Evolutionary conservation across 2,797 vertebrate genomes (phyloP).

Genomic region (Holocentrus rufus): DNA sequence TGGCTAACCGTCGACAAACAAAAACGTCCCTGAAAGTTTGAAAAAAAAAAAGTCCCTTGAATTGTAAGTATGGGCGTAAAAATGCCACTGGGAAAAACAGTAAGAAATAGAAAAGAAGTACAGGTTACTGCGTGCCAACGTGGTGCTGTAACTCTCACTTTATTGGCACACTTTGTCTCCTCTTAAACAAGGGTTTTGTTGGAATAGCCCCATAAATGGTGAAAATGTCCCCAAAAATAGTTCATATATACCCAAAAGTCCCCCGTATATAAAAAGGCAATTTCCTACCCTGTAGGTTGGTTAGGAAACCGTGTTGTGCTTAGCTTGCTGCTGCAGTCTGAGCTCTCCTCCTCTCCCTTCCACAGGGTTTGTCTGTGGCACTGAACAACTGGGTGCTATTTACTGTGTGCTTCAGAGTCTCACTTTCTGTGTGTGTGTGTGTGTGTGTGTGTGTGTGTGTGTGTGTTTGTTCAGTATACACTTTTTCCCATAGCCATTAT

Average conservation of each 20-base stretch:
- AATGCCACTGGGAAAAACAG: neutral
- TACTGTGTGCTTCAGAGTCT: conserved; percentile 70
- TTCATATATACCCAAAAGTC: neutral
- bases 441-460: conserved; percentile 29
- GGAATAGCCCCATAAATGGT: neutral
- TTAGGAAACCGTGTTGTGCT: conserved; percentile 31
- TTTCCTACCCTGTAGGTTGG: conserved; percentile 29
- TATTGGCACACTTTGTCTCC: conserved; percentile 7
- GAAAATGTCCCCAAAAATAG: conserved; percentile 3
- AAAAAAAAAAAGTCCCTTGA: conserved; percentile 33
- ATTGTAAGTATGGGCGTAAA: conserved; percentile 13
- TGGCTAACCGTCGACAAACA: conserved; percentile 31
- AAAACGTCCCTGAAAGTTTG: conserved; percentile 3
- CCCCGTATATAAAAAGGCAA: too few species aligned
- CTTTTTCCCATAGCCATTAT: conserved; percentile 65
- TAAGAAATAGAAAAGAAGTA: conserved; percentile 3
- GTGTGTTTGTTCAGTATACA: conserved; percentile 2
- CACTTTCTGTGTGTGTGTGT: conserved; percentile 61
- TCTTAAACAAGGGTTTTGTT: conserved; percentile 4
- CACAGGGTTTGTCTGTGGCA: conserved; percentile 75
- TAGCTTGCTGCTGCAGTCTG: conserved; percentile 41
- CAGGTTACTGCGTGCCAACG: conserved; percentile 3
- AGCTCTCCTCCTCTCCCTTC: conserved; percentile 40
- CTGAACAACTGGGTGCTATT: conserved; percentile 78
- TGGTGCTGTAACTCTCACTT: conserved; percentile 15